Conservation (phyloP, 64 coral and sea anemone species). For the Astreopora myriophthalma region DNA sequence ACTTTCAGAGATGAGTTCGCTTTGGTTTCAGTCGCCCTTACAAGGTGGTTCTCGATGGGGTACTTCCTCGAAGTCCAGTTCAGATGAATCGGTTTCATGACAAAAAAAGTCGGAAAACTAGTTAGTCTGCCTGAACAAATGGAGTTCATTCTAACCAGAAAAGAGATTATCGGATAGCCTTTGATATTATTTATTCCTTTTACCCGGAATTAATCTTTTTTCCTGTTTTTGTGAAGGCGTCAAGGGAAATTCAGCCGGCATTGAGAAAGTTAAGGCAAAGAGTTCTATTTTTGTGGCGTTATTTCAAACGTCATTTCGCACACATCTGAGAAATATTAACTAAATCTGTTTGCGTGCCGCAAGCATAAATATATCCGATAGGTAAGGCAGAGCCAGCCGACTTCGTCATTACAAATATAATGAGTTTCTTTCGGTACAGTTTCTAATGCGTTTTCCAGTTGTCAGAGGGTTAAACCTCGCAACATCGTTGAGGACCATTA, state of each 20-base stretch:
- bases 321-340: slow-evolving; percentile 53
- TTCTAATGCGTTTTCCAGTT: slow-evolving; percentile 49
- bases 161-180: slow-evolving; percentile 14
- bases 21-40: neutral
- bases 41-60: neutral
- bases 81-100: neutral
- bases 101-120: neutral
- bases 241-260: slow-evolving; percentile 17
- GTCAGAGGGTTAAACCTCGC: slow-evolving; percentile 7
- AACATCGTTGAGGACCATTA: slow-evolving; percentile 41
- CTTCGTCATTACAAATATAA: slow-evolving; percentile 44
- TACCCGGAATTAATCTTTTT: slow-evolving; percentile 13
- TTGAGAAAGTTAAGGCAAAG: neutral
- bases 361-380: slow-evolving; percentile 42
- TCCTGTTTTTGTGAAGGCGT: slow-evolving; percentile 29
- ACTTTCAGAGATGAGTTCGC: neutral
- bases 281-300: slow-evolving; percentile 1
- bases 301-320: neutral
- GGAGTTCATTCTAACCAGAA: neutral
- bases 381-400: slow-evolving; percentile 32
- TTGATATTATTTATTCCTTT: neutral
- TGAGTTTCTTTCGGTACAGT: slow-evolving; percentile 55
- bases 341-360: slow-evolving; percentile 36
- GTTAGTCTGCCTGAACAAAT: neutral
- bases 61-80: neutral